Evolutionary conservation across 2,888 invertebrate genomes (phyloP), one percentile per base, ranked within the genome.

Genomic region (Chrysolina haemoptera): DNA sequence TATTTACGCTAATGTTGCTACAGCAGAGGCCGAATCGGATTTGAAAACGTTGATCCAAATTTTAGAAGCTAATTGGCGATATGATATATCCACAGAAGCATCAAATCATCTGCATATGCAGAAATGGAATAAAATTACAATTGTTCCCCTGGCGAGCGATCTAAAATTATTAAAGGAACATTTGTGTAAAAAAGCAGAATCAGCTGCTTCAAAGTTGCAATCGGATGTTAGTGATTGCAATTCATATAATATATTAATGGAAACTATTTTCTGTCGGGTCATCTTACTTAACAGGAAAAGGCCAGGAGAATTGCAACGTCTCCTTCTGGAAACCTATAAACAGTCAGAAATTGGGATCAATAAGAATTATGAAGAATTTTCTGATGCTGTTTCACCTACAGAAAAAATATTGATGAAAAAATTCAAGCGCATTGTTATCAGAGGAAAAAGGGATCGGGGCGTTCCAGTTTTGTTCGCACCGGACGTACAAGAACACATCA

Each of bases 221-320:
- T 18, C 11, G 12, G 66, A 74, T 43, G 22, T 46, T 16, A 66
- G 35, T 46, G 66, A 74, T 62, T 46, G n/a, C 20, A 16, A 62
- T 55, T 40, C 70, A 20, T 80, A 75, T 67, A 76, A 62, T 62
- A 27, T 20, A 53, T 68, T 81, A 63, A 22, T 79, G 40, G 79
- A 80, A 76, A 43, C 14, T 43, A 43, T 43, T 46, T 46, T 5
- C n/a, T 46, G 46, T 46, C 46, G 46, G 46, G 12, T 46, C 12
- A 46, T 46, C n/a, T 46, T 46, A 78, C 75, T 81, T 14, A 83
- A 83, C 63, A 76, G 81, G 35, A 73, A 73, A 62, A 22, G 82
- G 55, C 76, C 78, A 10, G 82, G 82, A 35, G 80, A 81, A 71
- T 68, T 80, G 11, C 76, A 82, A 55, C 72, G 79, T 76, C 27